Base-by-base conservation (phyloP, 2,113 vertebrate genomes). In the Peromyscus leucopus region DNA sequence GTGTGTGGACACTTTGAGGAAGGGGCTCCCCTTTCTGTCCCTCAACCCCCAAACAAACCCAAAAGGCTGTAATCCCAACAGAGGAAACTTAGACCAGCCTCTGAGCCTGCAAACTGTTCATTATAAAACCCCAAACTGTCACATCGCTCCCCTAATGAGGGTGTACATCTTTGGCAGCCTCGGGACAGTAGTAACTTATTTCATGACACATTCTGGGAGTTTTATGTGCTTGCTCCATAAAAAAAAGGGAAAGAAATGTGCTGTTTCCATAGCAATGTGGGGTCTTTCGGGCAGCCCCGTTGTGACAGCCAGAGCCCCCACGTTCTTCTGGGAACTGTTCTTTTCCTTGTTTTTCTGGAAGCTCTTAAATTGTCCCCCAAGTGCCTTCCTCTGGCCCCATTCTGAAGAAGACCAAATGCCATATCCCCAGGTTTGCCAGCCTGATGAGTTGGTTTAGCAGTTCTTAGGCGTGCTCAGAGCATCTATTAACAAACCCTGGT, bases 111-210 rank as follows among this genome's bases (percentile, higher is more conserved):
- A 96, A 97, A 96, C 72, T 76, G 59, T 98, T 98, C 98, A 97
- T 98, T 98, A 98, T 98, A 98, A 98, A 87, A 98, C 98, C 91
- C 98, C 98, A 98, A 98, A 98, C 98, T 98, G 98, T 98, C 98
- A 98, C 98, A 96, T 89, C 69, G 96, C 97, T 98, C 98, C 97
- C 96, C 98, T 99, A 98, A 99, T 99, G 98, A 98, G 98, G 97
- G 98, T 85, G 96, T 98, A 98, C 98, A 97, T 98, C 98, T 98
- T 98, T 98, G 98, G 98, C 98, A 98, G 98, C 98, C 98, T 98
- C 98, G 46, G 98, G 98, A 99, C 98, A 98, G 98, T 95, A 98
- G 98, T 98, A 98, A 99, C 98, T 99, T 99, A 98, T 98, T 98
- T 98, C 98, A 94, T 98, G 99, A 98, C 98, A 98, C 98, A 98